Evolutionary conservation across 2,113 vertebrate genomes (phyloP).

Genomic region (Anas platyrhynchos): DNA sequence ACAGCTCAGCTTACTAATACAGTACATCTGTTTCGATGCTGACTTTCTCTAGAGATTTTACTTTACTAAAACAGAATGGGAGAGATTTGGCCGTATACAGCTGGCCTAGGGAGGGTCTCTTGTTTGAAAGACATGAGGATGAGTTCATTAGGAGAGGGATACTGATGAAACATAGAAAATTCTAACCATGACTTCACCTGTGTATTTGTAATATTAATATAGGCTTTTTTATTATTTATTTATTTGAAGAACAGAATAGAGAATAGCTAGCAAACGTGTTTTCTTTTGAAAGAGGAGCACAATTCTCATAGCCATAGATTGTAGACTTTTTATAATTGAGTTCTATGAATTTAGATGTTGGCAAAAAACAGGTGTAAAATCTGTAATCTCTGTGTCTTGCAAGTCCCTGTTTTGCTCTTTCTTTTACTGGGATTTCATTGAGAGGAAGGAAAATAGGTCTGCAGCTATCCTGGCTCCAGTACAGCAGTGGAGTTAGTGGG

Average conservation of each 20-base stretch:
- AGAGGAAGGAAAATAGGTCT: background rate
- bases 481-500: background rate
- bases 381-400: background rate
- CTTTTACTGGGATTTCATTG: background rate
- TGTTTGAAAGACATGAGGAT: background rate
- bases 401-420: background rate
- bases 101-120: slow-evolving; percentile 21
- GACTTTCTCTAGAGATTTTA: slow-evolving; percentile 14
- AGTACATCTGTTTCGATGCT: slow-evolving; percentile 26
- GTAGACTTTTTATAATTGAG: background rate
- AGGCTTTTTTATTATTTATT: background rate
- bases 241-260: background rate
- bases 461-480: background rate
- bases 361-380: background rate
- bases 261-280: background rate
- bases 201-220: background rate
- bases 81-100: background rate
- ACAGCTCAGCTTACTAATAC: background rate
- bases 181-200: background rate
- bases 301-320: background rate
- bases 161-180: background rate
- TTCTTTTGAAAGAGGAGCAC: background rate
- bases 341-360: background rate
- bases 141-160: background rate
- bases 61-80: background rate